Conservation (phyloP, 2,888 invertebrate species). For the Leptura quadrifasciata region DNA sequence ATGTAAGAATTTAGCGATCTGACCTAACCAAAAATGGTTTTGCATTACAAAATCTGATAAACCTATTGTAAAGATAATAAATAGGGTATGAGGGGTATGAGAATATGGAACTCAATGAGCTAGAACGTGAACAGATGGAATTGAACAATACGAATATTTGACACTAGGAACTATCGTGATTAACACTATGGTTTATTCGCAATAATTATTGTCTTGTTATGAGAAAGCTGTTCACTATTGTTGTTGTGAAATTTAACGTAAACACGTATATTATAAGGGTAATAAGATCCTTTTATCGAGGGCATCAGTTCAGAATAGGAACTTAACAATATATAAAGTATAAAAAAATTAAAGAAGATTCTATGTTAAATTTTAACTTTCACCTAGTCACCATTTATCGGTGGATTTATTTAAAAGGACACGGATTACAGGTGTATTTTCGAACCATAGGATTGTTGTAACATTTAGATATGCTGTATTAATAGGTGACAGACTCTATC, state of each 20-base stretch:
- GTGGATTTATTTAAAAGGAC: not conserved
- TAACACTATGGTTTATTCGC: constrained; percentile 36
- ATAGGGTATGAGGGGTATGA: constrained; percentile 30
- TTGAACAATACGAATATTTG: constrained; percentile 47
- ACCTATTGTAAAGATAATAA: constrained; percentile 35
- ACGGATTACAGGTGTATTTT: too few relatives aligned
- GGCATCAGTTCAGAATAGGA: not conserved
- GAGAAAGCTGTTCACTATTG: constrained; percentile 28
- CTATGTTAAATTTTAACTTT: not conserved
- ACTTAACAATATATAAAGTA: not conserved
- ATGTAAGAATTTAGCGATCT: constrained; percentile 23
- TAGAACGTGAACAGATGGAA: constrained; percentile 43
- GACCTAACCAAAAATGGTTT: constrained; percentile 40
- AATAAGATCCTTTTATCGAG: constrained; percentile 13
- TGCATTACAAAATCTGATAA: constrained; percentile 40
- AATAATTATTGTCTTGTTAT: constrained; percentile 38
- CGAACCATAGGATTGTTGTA: too few relatives aligned
- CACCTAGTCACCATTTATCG: not conserved
- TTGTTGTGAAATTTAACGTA: constrained; percentile 33
- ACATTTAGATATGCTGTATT: too few relatives aligned
- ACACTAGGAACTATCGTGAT: constrained; percentile 37
- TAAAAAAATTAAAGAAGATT: not conserved
- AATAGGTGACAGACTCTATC: too few relatives aligned
- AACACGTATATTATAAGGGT: constrained; percentile 12
- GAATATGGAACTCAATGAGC: constrained; percentile 33